Evolutionary conservation across 2,797 vertebrate species (phyloP), one percentile per base, ranked within the genome.

Genomic region (Acipenser oxyrinchus): DNA sequence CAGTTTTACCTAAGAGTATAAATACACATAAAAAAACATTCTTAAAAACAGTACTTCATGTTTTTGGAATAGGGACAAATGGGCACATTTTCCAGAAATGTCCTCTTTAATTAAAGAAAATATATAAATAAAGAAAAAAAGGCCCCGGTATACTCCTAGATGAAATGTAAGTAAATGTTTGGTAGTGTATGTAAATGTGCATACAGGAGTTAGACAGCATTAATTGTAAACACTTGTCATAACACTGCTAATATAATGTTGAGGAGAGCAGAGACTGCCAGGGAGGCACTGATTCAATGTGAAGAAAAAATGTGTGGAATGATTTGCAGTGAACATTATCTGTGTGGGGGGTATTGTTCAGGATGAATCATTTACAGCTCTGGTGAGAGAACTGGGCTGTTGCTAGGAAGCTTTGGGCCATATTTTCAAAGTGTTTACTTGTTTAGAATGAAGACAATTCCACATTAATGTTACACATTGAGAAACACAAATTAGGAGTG

Each of bases 201-300:
- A 83, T 83, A 79, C 65, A 81, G 68, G 75, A 80, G 73, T 78
- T 67, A 71, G 64, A 58, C 4, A 7, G 6, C 55, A 58, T 13
- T 7, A 6, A 13, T 5, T 58, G 55, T 13, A n/a, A n/a, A 13
- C 13, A n/a, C 12, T 10, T 58, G 12, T 6, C 13, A n/a, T 58
- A 6, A n/a, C 55, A 6, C 7, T 13, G 13, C 4, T 2, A 10
- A 4, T 7, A 58, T 8, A 58, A 2, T 37, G 23, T 37, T 37
- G 23, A 37, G 23, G 23, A 37, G 23, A 37, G 23, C 23, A 37
- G 23, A 4, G 23, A 37, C 23, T 37, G 23, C 23, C 23, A 37
- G 23, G 23, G 23, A 37, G 9, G 12, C 55, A 6, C 7, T 13
- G 13, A 7, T 7, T 7, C 8, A 58, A 58, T 8, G 13, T 11